Percentiles rank a stretch among this genome's conserved stretches.
phyloP scores from a whole-genome alignment of 37 sponge, comb jelly and placozoan genomes.

The Ianthella basta region DNA sequence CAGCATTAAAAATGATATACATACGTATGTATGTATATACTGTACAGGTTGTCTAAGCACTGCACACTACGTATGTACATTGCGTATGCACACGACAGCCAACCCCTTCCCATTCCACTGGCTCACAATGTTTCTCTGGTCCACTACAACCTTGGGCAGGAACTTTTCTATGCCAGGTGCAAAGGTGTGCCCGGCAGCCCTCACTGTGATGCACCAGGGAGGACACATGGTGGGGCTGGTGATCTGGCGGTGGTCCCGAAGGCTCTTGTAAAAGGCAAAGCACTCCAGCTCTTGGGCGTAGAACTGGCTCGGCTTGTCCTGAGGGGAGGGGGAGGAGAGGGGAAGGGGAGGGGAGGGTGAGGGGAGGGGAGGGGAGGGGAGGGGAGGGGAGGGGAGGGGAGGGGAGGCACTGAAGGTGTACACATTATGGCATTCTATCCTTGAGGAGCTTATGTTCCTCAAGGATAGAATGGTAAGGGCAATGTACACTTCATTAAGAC shows the following conservation, averaged over 20 bases:
- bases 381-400: background rate
- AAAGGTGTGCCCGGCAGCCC: conserved; percentile 81
- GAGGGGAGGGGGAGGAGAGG: background rate
- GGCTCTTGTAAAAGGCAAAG: conserved; percentile 77
- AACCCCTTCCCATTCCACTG: background rate
- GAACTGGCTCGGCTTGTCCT: conserved; percentile 63
- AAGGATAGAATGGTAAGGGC: too few relatives aligned
- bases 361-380: background rate
- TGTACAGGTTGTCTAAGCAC: background rate
- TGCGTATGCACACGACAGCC: background rate
- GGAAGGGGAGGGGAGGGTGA: background rate
- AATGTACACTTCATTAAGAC: too few relatives aligned
- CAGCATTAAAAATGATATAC: background rate
- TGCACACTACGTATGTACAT: background rate
- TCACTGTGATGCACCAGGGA: conserved; percentile 84
- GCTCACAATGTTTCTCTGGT: conserved; percentile 20
- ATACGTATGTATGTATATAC: conserved; percentile 13
- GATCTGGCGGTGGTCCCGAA: conserved; percentile 54
- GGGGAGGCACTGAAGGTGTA: too few relatives aligned
- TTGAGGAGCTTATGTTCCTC: too few relatives aligned
- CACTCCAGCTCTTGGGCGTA: conserved; percentile 76
- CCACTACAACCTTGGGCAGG: conserved; percentile 55
- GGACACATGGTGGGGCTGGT: conserved; percentile 55
- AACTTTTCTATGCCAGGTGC: conserved; percentile 57
- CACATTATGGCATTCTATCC: background rate